These are phyloP conservation scores for Acanthisitta chloris DNA, from an alignment of 2,113 vertebrate genomes.

Conservation along the genomic window DNA sequence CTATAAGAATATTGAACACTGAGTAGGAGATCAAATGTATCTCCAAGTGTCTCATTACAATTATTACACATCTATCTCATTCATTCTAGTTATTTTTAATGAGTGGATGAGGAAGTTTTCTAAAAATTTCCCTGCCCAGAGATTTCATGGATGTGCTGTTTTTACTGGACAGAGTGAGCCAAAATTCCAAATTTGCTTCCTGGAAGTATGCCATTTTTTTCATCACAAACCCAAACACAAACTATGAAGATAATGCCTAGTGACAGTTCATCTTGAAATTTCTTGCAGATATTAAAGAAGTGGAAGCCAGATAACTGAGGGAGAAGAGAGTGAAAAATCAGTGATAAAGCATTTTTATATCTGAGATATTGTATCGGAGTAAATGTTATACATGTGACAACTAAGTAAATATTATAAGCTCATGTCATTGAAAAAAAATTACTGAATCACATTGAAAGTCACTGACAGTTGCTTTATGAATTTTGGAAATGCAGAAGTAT, in stretches of 20 bases:
- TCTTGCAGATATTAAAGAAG: not conserved
- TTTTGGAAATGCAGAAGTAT: not conserved
- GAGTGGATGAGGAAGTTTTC: not conserved
- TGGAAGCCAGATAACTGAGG: not conserved
- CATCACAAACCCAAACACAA: not conserved
- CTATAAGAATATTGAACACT: not conserved
- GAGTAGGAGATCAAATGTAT: not conserved
- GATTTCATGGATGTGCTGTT: not conserved
- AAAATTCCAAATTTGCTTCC: not conserved
- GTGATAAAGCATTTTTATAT: not conserved
- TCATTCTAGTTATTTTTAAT: not conserved
- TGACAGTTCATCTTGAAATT: not conserved
- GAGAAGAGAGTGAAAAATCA: not conserved
- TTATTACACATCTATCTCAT: not conserved
- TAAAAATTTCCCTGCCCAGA: not conserved
- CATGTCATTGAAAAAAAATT: not conserved
- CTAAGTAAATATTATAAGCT: not conserved
- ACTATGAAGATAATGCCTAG: not conserved
- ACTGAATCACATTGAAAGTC: not conserved
- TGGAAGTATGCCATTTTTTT: not conserved
- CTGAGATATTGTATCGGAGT: not conserved
- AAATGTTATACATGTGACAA: not conserved
- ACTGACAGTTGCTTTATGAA: not conserved
- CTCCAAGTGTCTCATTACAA: not conserved
- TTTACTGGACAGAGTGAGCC: not conserved